Evolutionary conservation across 2,888 invertebrate species (phyloP).

Genomic region (Galerucella calmariensis): DNA sequence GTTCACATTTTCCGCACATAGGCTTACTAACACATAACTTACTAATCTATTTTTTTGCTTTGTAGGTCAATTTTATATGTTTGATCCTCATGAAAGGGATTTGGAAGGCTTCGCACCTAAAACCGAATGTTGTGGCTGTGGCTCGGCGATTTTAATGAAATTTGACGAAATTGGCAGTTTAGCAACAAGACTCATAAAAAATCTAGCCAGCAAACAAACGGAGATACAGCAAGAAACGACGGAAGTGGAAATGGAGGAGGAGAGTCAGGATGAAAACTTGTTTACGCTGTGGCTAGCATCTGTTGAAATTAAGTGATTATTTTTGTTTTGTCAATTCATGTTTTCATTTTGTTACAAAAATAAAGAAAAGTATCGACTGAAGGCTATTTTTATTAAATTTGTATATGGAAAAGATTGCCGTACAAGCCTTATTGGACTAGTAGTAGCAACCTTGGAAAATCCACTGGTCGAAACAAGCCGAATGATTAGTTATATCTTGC

Average conservation of each 20-base stretch:
- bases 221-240: neutral
- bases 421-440: too few relatives aligned
- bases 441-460: too few relatives aligned
- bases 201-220: conserved; percentile 40
- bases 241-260: conserved; percentile 7
- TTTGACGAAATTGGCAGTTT: conserved; percentile 48
- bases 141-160: conserved; percentile 50
- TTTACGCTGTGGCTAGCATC: conserved; percentile 50
- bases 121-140: conserved; percentile 36
- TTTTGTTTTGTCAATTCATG: too few relatives aligned
- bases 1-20: too few relatives aligned
- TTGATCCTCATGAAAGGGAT: conserved; percentile 71
- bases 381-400: too few relatives aligned
- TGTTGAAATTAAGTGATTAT: conserved; percentile 38
- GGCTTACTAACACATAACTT: too few relatives aligned
- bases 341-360: too few relatives aligned
- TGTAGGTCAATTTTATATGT: conserved; percentile 69
- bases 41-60: too few relatives aligned
- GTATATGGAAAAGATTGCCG: too few relatives aligned
- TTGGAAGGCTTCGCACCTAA: conserved; percentile 61
- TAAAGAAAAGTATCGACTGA: too few relatives aligned
- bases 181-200: conserved; percentile 47
- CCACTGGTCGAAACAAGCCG: too few relatives aligned
- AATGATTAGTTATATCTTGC: too few relatives aligned
- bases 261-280: conserved; percentile 30